Percentiles rank a stretch among this genome's conserved stretches.
Evolutionary conservation across 1,140 invertebrate genomes (phyloP).

Genomic region (Andricus grossulariae): DNA sequence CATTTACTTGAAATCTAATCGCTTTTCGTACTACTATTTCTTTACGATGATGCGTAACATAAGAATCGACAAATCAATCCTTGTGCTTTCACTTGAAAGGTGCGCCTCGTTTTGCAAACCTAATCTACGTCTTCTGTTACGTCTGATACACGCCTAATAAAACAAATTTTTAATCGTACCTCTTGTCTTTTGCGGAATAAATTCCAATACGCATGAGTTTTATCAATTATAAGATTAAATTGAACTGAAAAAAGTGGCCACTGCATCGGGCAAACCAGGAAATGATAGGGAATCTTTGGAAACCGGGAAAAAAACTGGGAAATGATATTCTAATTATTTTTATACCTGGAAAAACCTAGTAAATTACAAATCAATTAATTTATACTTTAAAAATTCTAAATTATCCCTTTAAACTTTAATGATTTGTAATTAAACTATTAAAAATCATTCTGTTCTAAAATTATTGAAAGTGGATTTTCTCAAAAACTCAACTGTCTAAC

Average conservation of each 20-base stretch:
- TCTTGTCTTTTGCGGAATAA: constrained; percentile 27
- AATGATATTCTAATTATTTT: too few species aligned
- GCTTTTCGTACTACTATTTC: constrained; percentile 48
- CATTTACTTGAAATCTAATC: constrained; percentile 53
- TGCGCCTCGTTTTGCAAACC: constrained; percentile 18
- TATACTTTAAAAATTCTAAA: too few species aligned
- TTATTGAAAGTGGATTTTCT: background rate
- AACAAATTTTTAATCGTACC: constrained; percentile 70
- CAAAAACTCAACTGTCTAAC: too few species aligned
- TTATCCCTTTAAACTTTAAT: background rate
- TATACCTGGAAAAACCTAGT: too few species aligned
- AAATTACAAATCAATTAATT: too few species aligned
- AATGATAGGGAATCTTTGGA: too few species aligned
- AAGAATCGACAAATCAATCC: constrained; percentile 52
- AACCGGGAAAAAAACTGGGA: too few species aligned
- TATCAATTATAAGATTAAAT: too few species aligned
- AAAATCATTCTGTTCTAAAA: background rate
- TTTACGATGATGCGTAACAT: constrained; percentile 57
- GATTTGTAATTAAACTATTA: constrained; percentile 31
- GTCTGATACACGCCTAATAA: constrained; percentile 72
- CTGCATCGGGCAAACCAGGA: too few species aligned
- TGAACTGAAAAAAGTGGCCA: too few species aligned
- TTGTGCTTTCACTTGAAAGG: constrained; percentile 43
- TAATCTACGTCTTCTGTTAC: constrained; percentile 69
- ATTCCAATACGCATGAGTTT: too few species aligned